Evolutionary conservation across 1,140 invertebrate genomes (phyloP).

Genomic region (Pantala flavescens): DNA sequence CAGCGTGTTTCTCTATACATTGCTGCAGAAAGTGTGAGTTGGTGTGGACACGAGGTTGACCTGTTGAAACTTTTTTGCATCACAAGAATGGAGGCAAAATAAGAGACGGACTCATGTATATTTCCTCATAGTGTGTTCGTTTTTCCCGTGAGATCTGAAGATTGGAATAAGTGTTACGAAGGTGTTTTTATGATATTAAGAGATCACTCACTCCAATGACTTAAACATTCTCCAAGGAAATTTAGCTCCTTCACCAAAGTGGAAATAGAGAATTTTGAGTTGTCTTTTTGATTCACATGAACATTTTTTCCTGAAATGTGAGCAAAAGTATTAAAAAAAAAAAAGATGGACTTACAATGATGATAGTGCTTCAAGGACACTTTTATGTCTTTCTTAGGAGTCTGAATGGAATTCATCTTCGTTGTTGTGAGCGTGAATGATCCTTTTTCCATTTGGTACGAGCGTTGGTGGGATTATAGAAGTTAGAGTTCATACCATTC

Average conservation of each 20-base stretch:
- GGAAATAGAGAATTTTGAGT: neutral
- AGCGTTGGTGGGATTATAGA: constrained; percentile 5
- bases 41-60: neutral
- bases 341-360: neutral
- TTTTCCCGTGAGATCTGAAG: neutral
- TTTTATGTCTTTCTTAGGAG: neutral
- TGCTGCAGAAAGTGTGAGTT: neutral
- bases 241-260: neutral
- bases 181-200: neutral
- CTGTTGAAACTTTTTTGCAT: neutral
- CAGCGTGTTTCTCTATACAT: neutral
- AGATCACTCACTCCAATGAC: neutral
- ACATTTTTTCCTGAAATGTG: neutral
- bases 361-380: neutral
- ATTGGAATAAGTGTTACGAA: neutral
- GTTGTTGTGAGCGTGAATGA: neutral
- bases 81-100: neutral
- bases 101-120: neutral
- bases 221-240: neutral
- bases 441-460: neutral
- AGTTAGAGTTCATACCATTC: constrained; percentile 7
- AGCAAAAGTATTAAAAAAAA: neutral
- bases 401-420: constrained; percentile 5
- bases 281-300: neutral
- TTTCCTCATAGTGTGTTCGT: neutral